A percentile compares a stretch with the other conserved stretches of the same genome.
Conservation (phyloP, 2,888 invertebrate species). For the Entomobrya proxima region DNA sequence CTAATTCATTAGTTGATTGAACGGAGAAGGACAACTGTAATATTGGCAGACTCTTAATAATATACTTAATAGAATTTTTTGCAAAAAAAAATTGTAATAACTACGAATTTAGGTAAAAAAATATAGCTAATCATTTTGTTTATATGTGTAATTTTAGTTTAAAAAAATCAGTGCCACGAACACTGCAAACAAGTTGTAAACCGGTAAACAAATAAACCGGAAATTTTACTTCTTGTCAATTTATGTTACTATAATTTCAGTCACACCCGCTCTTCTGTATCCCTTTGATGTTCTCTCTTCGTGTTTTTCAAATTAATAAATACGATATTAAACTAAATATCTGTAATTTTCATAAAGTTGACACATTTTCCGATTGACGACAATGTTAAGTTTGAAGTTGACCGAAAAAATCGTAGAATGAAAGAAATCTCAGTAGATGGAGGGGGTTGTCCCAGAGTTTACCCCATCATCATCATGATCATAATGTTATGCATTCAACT, state of each 20-base stretch:
- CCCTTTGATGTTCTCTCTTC: background rate
- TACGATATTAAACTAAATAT: background rate
- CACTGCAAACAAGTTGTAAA: constrained; percentile 15
- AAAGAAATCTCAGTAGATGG: background rate
- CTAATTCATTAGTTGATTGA: constrained; percentile 4
- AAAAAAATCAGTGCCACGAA: constrained; percentile 5
- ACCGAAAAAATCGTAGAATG: background rate
- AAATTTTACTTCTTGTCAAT: constrained; percentile 2
- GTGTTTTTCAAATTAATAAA: constrained; percentile 15
- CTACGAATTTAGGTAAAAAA: constrained; percentile 45
- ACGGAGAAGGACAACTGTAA: constrained; percentile 35
- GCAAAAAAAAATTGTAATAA: constrained; percentile 48
- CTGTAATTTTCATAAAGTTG: no score
- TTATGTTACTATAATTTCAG: background rate
- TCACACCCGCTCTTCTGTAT: constrained; percentile 2
- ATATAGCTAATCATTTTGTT: constrained; percentile 47
- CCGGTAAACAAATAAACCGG: constrained; percentile 42
- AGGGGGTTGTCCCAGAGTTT: background rate
- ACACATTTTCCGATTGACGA: no score
- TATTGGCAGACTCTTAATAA: constrained; percentile 52
- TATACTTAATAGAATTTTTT: constrained; percentile 52
- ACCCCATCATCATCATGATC: no score
- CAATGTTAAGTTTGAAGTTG: background rate
- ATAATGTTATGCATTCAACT: background rate
- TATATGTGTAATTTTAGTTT: constrained; percentile 46